These are phyloP conservation scores for Oligia fasciuncula DNA, from an alignment of 2,888 invertebrate species.

Conservation along the genomic window DNA sequence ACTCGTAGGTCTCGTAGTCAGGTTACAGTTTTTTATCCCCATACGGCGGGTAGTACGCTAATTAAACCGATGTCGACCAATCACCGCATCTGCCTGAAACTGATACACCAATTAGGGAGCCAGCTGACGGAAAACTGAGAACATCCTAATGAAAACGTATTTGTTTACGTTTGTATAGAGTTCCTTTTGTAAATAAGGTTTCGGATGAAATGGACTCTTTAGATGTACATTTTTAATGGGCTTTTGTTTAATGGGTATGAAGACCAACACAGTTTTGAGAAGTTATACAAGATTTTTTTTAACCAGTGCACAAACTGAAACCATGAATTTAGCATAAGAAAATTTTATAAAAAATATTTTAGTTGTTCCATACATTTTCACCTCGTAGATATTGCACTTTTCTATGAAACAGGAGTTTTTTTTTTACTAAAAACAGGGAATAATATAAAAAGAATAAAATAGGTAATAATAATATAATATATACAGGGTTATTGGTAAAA, in stretches of 20 bases:
- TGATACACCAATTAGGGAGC: constrained; percentile 58
- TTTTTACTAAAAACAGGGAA: too few species aligned
- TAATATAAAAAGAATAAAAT: too few species aligned
- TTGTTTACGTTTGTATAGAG: constrained; percentile 54
- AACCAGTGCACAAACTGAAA: too few species aligned
- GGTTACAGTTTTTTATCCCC: constrained; percentile 44
- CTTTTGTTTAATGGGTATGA: not conserved
- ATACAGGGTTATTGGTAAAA: too few species aligned
- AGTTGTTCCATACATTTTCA: too few species aligned
- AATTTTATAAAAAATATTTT: too few species aligned
- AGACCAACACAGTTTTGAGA: too few species aligned
- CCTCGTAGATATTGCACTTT: too few species aligned
- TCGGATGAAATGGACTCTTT: constrained; percentile 17
- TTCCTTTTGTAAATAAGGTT: constrained; percentile 36
- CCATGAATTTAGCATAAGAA: too few species aligned
- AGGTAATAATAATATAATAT: too few species aligned
- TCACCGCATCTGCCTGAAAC: constrained; percentile 50
- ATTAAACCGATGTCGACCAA: constrained; percentile 59
- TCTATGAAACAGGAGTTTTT: too few species aligned
- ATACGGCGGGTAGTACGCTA: constrained; percentile 42
- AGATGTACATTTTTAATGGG: not conserved
- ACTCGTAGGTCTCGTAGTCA: constrained; percentile 15
- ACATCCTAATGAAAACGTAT: constrained; percentile 48
- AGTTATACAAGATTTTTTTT: not conserved
- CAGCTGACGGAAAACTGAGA: constrained; percentile 47